Base-by-base conservation (phyloP, 2,888 invertebrate species). In the Galeruca laticollis region DNA sequence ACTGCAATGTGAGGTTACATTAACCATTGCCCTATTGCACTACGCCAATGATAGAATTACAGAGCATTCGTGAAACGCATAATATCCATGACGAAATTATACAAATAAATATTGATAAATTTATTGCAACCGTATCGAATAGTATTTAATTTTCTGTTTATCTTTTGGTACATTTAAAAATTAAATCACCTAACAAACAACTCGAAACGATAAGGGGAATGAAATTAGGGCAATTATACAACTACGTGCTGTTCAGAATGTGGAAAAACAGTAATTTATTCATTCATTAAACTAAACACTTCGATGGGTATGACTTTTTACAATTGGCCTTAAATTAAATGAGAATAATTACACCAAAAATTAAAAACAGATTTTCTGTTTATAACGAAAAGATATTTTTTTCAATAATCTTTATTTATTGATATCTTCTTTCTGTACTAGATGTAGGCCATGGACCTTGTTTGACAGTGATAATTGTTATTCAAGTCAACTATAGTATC, bases 81-180 rank as follows among this genome's bases (percentile, higher is more conserved):
- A 33, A 56, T 9, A 56, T 56, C 15, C 15, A 35, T 57, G 56
- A 35, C 56, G 70, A 69, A 73, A 73, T 71, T 65, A 67, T 68
- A 74, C 73, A 75, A 76, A 76, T 72, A 75, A 76, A 76, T 75
- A 76, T 73, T 69, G 76, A 71, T 71, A 77, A 75, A 70, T 60
- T 52, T 70, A 71, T 62, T 75, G 72, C 68, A 72, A 69, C 35
- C 51, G 43, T 31, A 57, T 60, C 18, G 43, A 63, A 47, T 47
- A 15, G 15, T 47, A 15, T 47, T 47, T 47, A 47, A 47, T 18
- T 63, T 31, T 37, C 35, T 56, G 54, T 64, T 69, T 56, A 65
- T 65, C 60, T 18, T 47, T 43, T 10, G 8, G 54, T 54, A 49
- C 61, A 51, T 66, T 70, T 70, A 70, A 70, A 70, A 70, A 70